Evolutionary conservation across 35 echinoderm and acorn worm genomes (phyloP), one percentile per base, ranked within the genome.

Genomic region (Heliocidaris erythrogramma): DNA sequence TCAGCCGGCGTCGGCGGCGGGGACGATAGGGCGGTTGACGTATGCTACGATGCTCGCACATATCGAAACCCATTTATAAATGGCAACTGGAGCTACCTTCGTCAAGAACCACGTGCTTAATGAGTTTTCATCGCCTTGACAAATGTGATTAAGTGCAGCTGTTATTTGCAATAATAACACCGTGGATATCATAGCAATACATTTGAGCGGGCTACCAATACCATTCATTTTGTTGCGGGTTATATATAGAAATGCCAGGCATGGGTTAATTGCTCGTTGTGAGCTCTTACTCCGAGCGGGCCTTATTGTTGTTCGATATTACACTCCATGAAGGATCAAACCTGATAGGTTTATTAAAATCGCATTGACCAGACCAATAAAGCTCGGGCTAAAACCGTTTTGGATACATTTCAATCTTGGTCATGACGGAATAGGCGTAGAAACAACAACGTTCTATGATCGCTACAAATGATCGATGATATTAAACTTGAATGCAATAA

Each of bases 121-220:
- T 89, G 87, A 89, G 31, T 89, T 89, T 89, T 89, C 47, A 89
- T 32, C 87, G 87, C 87, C 47, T 89, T 48, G 87, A 89, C 87
- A 89, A 89, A 89, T 89, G 87, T 89, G 87, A 89, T 89, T 89
- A 89, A 89, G 31, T 89, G 87, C 87, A 89, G 87, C 87, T 89
- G 87, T 48, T 89, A 89, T 89, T 89, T 89, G 87, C 87, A 89
- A 89, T 89, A 89, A 89, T 89, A 89, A 89, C 87, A 89, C 18
- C 14, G 87, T 89, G 87, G 47, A 89, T 89, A 32, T 42, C 47
- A 89, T 89, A 89, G 65, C 65, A 78, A 78, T 78, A 78, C 65
- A 78, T 78, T 78, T 18, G 65, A 78, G 65, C 65, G 65, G 65
- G 65, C 65, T 78, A 78, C 65, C 65, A 78, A 78, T 78, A 78